Conservation (phyloP, 2,888 invertebrate genomes). For the Slavum lentiscoides region DNA sequence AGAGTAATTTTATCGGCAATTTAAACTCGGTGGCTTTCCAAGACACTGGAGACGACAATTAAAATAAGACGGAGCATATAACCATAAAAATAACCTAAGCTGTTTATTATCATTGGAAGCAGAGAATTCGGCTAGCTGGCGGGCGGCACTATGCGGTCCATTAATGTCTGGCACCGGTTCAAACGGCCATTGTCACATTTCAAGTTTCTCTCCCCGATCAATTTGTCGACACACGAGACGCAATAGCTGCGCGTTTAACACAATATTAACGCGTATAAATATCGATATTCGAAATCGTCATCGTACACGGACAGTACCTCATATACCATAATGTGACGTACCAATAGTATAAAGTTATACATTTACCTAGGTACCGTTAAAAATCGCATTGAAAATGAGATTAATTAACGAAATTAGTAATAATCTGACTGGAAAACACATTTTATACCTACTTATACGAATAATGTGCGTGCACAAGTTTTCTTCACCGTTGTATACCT, state of each 20-base stretch:
- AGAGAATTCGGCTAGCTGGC: constrained; percentile 1
- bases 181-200: constrained; percentile 11
- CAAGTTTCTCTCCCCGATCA: background rate
- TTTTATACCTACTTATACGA: background rate
- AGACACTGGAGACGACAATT: background rate
- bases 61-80: background rate
- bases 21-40: constrained; percentile 21
- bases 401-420: background rate
- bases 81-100: constrained; percentile 26
- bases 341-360: background rate
- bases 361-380: background rate
- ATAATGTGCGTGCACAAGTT: constrained; percentile 10
- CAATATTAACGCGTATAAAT: background rate
- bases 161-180: constrained; percentile 37
- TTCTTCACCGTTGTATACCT: background rate
- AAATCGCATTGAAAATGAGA: background rate
- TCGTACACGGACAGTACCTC: no score
- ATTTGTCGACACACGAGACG: background rate
- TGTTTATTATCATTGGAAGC: constrained; percentile 10
- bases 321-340: background rate
- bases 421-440: constrained; percentile 4
- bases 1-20: constrained; percentile 2
- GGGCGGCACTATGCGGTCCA: background rate
- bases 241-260: background rate
- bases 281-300: background rate